Evolutionary conservation across 2,113 vertebrate species (phyloP), one percentile per base, ranked within the genome.

Genomic region (Oophaga pumilio): DNA sequence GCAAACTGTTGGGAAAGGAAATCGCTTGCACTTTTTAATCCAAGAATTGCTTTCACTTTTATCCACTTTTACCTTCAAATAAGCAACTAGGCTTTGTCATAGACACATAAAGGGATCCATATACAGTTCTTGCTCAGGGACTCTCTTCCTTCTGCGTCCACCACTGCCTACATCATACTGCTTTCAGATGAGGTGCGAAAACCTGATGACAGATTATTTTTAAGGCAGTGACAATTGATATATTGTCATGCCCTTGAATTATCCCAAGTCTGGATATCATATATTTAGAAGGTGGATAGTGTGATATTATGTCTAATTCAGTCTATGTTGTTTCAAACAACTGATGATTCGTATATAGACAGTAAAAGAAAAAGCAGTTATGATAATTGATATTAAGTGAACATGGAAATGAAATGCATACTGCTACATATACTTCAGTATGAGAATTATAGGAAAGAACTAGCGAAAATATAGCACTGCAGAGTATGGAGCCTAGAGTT

Each of bases 341-440:
- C 57, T 22, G 22, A 20, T 82, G 80, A 82, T 33, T 66, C 79
- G 22, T 26, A 14, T 52, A 68, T 10, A 43, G 57, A 22, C 57
- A 57, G 9, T 28, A 76, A 53, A 82, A 43, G 18, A 49, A 14
- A n/a, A 24, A 12, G 76, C 10, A 53, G 24, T 28, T 13, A 6
- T 77, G 76, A 56, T 77, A 57, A 78, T 77, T 13, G 24, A 77
- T 53, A 53, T 77, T 77, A 57, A 79, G 59, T 60, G 28, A 43
- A 6, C 17, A 43, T 13, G 10, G 20, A 53, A 53, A 52, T 22
- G 24, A 77, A 77, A 24, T 53, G 49, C 7, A 28, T 28, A 20
- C 15, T 33, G n/a, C 22, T 18, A 24, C 33, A 33, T 33, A 74
- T 20, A 60, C 57, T 5, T 3, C 26, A 33, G 49, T 10, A 12